A percentile compares a stretch with the other conserved stretches of the same genome.
Evolutionary conservation across 2,113 vertebrate genomes (phyloP).

Genomic region (Camarhynchus parvulus): DNA sequence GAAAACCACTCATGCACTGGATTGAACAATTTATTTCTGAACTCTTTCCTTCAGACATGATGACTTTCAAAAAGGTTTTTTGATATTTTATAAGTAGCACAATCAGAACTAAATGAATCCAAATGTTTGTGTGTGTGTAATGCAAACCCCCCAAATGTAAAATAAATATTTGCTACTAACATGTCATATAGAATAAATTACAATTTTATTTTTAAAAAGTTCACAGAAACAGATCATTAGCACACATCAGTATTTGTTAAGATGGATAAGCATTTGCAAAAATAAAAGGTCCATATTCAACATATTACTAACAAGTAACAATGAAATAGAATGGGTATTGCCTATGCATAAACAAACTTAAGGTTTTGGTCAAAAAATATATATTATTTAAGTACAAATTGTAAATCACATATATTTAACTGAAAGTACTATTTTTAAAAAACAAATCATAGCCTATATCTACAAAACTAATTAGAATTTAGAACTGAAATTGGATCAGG

Average conservation of each 20-base stretch:
- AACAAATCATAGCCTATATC: neutral
- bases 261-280: neutral
- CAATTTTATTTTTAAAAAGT: neutral
- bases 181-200: neutral
- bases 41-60: neutral
- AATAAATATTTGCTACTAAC: neutral
- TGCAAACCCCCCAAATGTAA: fast-evolving
- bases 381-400: neutral
- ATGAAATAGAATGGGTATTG: neutral
- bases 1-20: neutral
- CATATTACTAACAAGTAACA: neutral
- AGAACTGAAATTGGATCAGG: neutral
- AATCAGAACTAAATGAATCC: neutral
- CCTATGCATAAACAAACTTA: neutral
- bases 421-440: neutral
- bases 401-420: neutral
- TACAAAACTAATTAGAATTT: neutral
- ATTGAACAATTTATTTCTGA: neutral
- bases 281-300: neutral
- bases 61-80: neutral
- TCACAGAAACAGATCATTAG: neutral
- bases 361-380: neutral
- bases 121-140: neutral
- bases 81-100: neutral
- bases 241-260: neutral